Base-by-base conservation (phyloP, 2,888 invertebrate genomes). In the Chrysolina haemoptera region DNA sequence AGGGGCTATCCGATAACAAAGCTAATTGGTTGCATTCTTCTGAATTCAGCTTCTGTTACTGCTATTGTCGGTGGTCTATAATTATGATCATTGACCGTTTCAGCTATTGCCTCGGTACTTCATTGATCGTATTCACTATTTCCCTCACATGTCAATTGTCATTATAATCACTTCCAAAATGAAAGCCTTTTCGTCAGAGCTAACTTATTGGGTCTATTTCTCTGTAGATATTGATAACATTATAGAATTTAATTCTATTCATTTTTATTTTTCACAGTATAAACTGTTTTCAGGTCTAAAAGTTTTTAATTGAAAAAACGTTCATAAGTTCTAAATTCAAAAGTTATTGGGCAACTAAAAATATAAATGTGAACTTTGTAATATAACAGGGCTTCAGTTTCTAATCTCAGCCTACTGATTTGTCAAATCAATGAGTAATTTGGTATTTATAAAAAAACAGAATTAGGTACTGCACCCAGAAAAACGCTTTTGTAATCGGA, bases 1-100 rank as follows among this genome's bases (percentile, higher is more conserved):
- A 74, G 43, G 71, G 71, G 74, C 71, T 74, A 62, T 71, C 71
- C 75, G 66, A 69, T 66, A 71, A 71, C 75, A 68, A 62, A 55
- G 62, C 68, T 75, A 75, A 75, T 75, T 75, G 71, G 69, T 41
- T 64, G 43, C 68, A 63, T 50, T 63, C 35, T 68, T 75, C 75
- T 71, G 69, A 68, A 71, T 75, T 75, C 68, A 71, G 66, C 53
- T 67, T 18, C 35, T 67, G 41, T 53, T 35, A 8, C 14, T 20
- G 40, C 67, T 53, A 67, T 67, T 67, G 67, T 67, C 53, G 22
- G 67, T 67, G 22, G 67, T 67, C 53, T 67, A 67, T 67, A 67
- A 67, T 67, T 67, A 67, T 67, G 53, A 53, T n/a, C 67, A 41
- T 48, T 67, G 50, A 67, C 67, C 27, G 41, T 18, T 53, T n/a